Evolutionary conservation across 1,140 invertebrate genomes (phyloP).

Genomic region (Brachionus rotundiformis): DNA sequence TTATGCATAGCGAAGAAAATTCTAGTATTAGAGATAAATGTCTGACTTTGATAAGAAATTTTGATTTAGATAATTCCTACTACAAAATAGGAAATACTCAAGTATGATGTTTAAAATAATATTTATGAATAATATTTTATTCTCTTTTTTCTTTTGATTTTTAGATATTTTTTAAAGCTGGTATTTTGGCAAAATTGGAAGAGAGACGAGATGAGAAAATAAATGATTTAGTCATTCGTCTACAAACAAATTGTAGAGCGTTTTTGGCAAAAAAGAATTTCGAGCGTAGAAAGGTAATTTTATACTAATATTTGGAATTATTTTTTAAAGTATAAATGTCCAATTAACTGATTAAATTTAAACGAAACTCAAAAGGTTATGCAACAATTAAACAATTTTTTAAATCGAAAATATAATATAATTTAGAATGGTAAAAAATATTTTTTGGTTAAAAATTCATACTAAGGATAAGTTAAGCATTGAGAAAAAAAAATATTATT

Average conservation of each 20-base stretch:
- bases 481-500: too few species aligned
- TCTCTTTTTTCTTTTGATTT: background rate
- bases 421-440: too few species aligned
- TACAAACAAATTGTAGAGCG: constrained; percentile 34
- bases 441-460: too few species aligned
- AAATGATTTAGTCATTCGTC: constrained; percentile 31
- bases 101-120: background rate
- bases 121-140: background rate
- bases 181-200: constrained; percentile 41
- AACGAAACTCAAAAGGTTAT: too few species aligned
- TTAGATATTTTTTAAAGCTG: constrained; percentile 51
- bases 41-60: background rate
- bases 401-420: too few species aligned
- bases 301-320: too few species aligned
- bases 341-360: too few species aligned
- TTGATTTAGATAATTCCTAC: constrained; percentile 19
- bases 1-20: background rate
- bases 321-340: too few species aligned
- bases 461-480: too few species aligned
- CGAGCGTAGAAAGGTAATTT: constrained; percentile 33
- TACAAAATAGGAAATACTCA: constrained; percentile 50
- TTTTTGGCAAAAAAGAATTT: constrained; percentile 29
- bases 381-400: too few species aligned
- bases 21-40: background rate
- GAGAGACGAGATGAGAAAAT: constrained; percentile 12